A percentile compares a stretch with the other conserved stretches of the same genome.
These are phyloP conservation scores for Megalops atlanticus DNA, from an alignment of 2,113 vertebrate species.

Conservation along the genomic window DNA sequence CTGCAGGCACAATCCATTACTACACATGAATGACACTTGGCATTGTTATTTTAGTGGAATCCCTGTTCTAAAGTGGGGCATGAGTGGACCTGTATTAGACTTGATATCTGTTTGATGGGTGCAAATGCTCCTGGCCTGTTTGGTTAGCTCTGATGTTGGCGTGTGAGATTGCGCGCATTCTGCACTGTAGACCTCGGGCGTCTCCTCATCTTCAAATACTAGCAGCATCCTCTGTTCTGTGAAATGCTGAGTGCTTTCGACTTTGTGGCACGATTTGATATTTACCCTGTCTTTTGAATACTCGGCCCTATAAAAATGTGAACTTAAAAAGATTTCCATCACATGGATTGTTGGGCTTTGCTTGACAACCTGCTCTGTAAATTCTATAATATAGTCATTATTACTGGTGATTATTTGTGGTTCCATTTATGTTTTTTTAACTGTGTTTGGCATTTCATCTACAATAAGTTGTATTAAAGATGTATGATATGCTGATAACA, in stretches of 20 bases:
- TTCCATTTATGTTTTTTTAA: too few relatives aligned
- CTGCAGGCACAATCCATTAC: constrained; percentile 17
- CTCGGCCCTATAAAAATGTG: background rate
- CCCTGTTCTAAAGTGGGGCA: background rate
- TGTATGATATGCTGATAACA: too few relatives aligned
- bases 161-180: background rate
- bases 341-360: background rate
- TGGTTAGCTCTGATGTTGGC: background rate
- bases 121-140: constrained; percentile 4
- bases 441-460: background rate
- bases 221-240: background rate
- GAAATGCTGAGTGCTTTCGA: background rate
- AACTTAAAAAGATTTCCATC: background rate
- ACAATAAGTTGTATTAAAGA: too few relatives aligned
- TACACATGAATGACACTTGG: background rate
- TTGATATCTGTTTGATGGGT: background rate
- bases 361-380: background rate
- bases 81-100: background rate
- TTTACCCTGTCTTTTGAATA: background rate
- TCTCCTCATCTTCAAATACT: background rate
- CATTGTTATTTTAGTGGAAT: constrained; percentile 5
- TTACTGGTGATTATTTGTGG: background rate
- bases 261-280: background rate
- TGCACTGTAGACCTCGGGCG: background rate
- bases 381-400: background rate